Conservation (phyloP, 92 coral and sea anemone species). For the Actinernus sp. region DNA sequence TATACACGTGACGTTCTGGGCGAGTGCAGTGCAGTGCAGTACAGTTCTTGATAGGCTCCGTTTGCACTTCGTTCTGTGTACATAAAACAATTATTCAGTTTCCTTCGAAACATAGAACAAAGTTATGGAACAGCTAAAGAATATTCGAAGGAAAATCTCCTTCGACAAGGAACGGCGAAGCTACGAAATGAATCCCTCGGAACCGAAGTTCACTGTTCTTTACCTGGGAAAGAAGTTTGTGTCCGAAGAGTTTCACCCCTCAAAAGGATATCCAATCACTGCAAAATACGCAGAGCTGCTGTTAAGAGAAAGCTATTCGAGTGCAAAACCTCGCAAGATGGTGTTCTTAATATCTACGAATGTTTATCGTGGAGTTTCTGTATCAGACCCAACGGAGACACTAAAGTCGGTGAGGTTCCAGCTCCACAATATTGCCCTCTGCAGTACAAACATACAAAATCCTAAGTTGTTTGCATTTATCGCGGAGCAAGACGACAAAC, state of each 20-base stretch:
- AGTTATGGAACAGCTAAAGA: constrained; percentile 54
- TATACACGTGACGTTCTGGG: too few relatives aligned
- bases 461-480: constrained; percentile 76
- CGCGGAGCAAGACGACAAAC: constrained; percentile 74
- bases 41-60: too few relatives aligned
- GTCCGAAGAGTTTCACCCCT: constrained; percentile 38
- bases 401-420: constrained; percentile 56
- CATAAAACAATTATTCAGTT: too few relatives aligned
- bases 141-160: constrained; percentile 61
- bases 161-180: constrained; percentile 56
- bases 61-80: too few relatives aligned
- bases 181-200: constrained; percentile 68
- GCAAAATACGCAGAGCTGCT: constrained; percentile 47
- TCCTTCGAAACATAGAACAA: too few relatives aligned
- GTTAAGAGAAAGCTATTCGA: constrained; percentile 18
- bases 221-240: constrained; percentile 63
- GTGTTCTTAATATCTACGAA: constrained; percentile 74
- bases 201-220: constrained; percentile 61
- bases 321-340: constrained; percentile 54
- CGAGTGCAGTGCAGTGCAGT: too few relatives aligned
- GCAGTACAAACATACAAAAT: constrained; percentile 68
- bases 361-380: constrained; percentile 73
- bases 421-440: constrained; percentile 84
- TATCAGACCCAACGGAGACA: constrained; percentile 63
- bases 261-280: constrained; percentile 30